Evolutionary conservation across 2,888 invertebrate genomes (phyloP).

Genomic region (Periphyllus acericola): DNA sequence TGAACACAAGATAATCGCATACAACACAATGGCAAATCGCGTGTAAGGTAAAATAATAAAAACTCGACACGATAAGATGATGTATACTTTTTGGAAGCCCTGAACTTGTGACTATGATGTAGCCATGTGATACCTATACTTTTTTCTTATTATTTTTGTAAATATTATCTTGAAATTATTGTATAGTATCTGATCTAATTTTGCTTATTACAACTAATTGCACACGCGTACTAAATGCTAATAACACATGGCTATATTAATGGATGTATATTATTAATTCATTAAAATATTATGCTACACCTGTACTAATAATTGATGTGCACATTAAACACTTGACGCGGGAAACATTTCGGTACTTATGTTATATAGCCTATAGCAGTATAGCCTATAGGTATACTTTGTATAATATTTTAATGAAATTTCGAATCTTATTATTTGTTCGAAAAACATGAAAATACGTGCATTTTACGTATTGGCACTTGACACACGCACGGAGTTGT

Average conservation of each 20-base stretch:
- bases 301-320: too few relatives aligned
- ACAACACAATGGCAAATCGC: neutral
- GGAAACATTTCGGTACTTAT: too few relatives aligned
- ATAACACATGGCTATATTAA: neutral
- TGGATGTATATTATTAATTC: neutral
- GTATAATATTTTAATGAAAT: too few relatives aligned
- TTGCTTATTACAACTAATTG: neutral
- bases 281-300: neutral
- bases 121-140: neutral
- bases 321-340: too few relatives aligned
- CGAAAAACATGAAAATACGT: too few relatives aligned
- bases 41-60: neutral
- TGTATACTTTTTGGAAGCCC: neutral
- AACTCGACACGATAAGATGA: neutral
- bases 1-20: conserved; percentile 4
- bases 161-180: neutral
- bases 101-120: neutral
- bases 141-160: neutral
- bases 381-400: too few relatives aligned
- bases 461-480: too few relatives aligned
- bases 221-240: too few relatives aligned
- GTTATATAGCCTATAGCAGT: too few relatives aligned
- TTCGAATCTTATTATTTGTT: too few relatives aligned
- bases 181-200: neutral
- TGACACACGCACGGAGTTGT: too few relatives aligned